Conservation (phyloP, 2,797 vertebrate species). For the Alosa sapidissima region DNA sequence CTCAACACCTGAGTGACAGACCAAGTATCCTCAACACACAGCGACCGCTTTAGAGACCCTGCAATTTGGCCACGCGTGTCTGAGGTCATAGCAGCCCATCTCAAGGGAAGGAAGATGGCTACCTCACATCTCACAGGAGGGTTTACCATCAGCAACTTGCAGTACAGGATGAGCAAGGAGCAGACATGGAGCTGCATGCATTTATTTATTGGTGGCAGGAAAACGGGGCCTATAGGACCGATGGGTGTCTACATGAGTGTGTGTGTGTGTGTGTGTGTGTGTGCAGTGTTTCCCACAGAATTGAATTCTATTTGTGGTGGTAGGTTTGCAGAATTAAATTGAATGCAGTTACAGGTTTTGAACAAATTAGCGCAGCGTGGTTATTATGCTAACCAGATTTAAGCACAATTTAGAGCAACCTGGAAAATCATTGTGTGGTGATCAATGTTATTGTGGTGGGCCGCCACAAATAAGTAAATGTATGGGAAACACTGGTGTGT, state of each 20-base stretch:
- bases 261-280: no score
- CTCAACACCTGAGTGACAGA: constrained; percentile 2
- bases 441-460: no score
- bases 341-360: no score
- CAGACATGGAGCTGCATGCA: no score
- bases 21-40: background rate
- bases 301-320: no score
- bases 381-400: no score
- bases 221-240: background rate
- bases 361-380: no score
- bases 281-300: no score
- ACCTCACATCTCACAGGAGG: background rate
- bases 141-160: background rate
- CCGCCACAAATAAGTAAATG: constrained; percentile 26
- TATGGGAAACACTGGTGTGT: background rate
- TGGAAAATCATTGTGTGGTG: no score
- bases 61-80: background rate
- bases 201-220: background rate
- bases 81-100: background rate
- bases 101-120: background rate
- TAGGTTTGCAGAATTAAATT: no score
- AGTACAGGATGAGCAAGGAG: background rate
- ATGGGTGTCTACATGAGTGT: background rate
- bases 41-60: background rate
- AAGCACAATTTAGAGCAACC: no score